phyloP scores from a whole-genome alignment of 2,113 vertebrate species.

The Shinisaurus crocodilurus region DNA sequence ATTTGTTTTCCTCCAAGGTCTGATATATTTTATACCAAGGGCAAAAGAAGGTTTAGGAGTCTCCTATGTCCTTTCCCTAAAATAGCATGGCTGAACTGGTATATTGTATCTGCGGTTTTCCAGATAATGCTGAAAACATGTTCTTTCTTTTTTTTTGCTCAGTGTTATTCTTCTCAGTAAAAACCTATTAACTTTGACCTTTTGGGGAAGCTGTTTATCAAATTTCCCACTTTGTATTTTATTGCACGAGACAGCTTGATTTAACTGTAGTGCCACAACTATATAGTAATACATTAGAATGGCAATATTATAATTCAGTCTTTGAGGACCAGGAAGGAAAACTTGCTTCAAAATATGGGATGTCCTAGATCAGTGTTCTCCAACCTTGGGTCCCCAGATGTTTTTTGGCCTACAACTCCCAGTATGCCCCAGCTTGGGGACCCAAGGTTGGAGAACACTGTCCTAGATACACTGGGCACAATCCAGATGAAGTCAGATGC shows the following conservation, averaged over 20 bases:
- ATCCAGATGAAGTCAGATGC: background rate
- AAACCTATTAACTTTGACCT: constrained; percentile 12
- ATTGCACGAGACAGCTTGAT: constrained; percentile 5
- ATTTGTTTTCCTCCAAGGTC: background rate
- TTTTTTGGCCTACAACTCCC: too few relatives aligned
- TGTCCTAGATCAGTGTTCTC: too few relatives aligned
- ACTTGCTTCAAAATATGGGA: constrained; percentile 9
- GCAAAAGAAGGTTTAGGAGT: background rate
- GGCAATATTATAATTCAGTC: constrained; percentile 32
- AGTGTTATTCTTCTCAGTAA: background rate
- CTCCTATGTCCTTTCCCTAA: background rate
- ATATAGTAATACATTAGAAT: constrained; percentile 19
- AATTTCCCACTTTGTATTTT: constrained; percentile 34
- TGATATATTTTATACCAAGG: background rate
- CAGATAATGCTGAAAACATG: background rate
- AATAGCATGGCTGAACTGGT: background rate
- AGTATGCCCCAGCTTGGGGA: too few relatives aligned
- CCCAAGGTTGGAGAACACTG: too few relatives aligned
- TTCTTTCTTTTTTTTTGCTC: background rate
- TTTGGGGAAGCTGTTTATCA: constrained; percentile 12
- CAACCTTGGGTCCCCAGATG: too few relatives aligned
- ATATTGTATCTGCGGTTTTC: constrained; percentile 11
- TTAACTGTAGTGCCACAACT: background rate
- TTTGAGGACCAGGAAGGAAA: constrained; percentile 18
- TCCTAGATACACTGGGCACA: background rate